phyloP scores from a whole-genome alignment of 2,797 vertebrate genomes.

The Threskiornis aethiopicus region DNA sequence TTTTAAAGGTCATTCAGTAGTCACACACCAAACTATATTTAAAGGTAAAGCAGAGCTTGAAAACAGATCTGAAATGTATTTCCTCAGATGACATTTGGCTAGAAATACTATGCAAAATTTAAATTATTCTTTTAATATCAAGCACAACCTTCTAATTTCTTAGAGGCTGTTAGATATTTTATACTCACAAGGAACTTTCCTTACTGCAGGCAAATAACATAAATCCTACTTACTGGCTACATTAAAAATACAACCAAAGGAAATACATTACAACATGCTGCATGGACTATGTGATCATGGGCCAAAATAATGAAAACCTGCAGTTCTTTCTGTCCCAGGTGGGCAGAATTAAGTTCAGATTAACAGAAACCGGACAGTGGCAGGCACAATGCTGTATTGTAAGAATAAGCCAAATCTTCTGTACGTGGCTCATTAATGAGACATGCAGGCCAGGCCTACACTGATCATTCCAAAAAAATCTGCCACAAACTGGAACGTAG shows the following conservation, averaged over 20 bases:
- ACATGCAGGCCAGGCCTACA: neutral
- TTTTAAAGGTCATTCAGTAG: constrained; percentile 34
- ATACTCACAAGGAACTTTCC: neutral
- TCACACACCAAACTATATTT: neutral
- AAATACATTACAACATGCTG: neutral
- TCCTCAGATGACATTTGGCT: neutral
- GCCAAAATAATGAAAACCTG: neutral
- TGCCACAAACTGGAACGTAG: neutral
- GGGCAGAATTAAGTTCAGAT: neutral
- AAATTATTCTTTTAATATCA: neutral
- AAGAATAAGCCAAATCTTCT: neutral
- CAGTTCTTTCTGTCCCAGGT: neutral
- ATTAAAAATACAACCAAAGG: neutral
- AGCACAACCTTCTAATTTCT: neutral
- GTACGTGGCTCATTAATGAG: neutral
- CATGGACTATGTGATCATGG: neutral
- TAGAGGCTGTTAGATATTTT: neutral
- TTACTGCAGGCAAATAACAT: neutral
- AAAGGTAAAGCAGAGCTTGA: neutral
- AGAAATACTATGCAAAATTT: neutral
- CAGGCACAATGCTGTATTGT: neutral
- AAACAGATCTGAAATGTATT: neutral
- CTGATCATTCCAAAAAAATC: neutral
- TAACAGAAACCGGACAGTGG: neutral
- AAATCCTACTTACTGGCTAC: neutral